Base-by-base conservation (phyloP, 2,113 vertebrate genomes). In the Perca flavescens region DNA sequence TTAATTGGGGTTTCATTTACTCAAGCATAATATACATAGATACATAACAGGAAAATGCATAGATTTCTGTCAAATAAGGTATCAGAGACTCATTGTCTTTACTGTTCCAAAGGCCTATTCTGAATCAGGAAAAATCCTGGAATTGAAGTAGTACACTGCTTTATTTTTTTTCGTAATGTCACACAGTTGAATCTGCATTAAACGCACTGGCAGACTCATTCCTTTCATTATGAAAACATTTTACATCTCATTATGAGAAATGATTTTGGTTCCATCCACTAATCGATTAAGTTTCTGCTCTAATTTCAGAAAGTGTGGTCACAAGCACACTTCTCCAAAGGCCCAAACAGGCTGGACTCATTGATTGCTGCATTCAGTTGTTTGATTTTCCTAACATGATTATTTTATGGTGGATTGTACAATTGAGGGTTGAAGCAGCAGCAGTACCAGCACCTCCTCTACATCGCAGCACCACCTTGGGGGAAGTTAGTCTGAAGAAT, bases 301-400 rank as follows among this genome's bases (percentile, higher is more conserved):
- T 86, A 63, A 87, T 80, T 43, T 63, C 63, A 25, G 63, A 70
- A 56, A 21, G 22, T 53, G 16, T 43, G 70, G 68, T 64, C 70
- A 62, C 66, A 16, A 64, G 19, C 36, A 15, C 21, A 1, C 53
- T 28, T 81, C 70, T 66, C 36, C 25, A 56, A 60, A 67, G 61
- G 34, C 47, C 61, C 74, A 34, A 75, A 83, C 54, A 69, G 0
- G 34, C 58, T 14, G 74, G 63, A 10, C 25, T 1, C 53, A 61
- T 50, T 77, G 79, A 85, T 79, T 68, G 74, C 80, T 74, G 69
- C 69, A 74, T 73, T 61, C 61, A 49, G 63, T 86, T 79, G 67
- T 87, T 74, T 88, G 72, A 77, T 82, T 80, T 74, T 73, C 16
- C 49, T 83, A 80, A 88, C 70, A 25, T 73, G 77, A 77, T 90